Conservation (phyloP, 2,888 invertebrate genomes). For the Pandemis corylana region DNA sequence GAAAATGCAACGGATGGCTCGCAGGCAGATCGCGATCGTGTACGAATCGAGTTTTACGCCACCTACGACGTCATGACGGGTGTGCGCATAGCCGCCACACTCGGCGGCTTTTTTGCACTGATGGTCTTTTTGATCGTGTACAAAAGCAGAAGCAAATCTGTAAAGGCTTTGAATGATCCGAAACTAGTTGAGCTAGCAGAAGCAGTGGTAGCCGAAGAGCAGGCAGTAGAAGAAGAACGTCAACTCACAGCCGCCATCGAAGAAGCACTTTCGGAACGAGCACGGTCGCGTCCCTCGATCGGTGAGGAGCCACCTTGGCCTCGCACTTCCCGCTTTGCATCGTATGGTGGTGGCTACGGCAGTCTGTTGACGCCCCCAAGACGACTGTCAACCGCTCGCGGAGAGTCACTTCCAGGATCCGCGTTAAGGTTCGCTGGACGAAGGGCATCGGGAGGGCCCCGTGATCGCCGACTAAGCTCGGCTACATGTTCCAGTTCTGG, state of each 20-base stretch:
- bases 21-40: slow-evolving; percentile 87
- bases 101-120: slow-evolving; percentile 95
- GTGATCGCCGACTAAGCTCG: slow-evolving; percentile 89
- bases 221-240: slow-evolving; percentile 89
- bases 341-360: slow-evolving; percentile 87
- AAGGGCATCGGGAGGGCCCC: slow-evolving; percentile 77
- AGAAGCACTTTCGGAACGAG: slow-evolving; percentile 83
- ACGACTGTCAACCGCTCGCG: slow-evolving; percentile 84
- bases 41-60: slow-evolving; percentile 93
- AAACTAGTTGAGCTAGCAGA: slow-evolving; percentile 92
- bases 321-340: slow-evolving; percentile 74
- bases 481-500: slow-evolving; percentile 94
- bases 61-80: slow-evolving; percentile 98
- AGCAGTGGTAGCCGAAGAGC: slow-evolving; percentile 89
- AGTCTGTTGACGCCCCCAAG: slow-evolving; percentile 89
- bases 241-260: slow-evolving; percentile 90
- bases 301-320: slow-evolving; percentile 87
- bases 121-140: slow-evolving; percentile 96
- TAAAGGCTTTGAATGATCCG: slow-evolving; percentile 91
- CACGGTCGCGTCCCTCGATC: slow-evolving; percentile 85
- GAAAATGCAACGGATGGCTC: slow-evolving; percentile 72
- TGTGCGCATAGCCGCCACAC: slow-evolving; percentile 94
- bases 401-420: slow-evolving; percentile 86
- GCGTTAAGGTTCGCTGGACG: slow-evolving; percentile 82
- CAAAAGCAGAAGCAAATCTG: slow-evolving; percentile 93